These are phyloP conservation scores for Brachynemurus nebulosus DNA, from an alignment of 2,888 invertebrate genomes.

Conservation along the genomic window DNA sequence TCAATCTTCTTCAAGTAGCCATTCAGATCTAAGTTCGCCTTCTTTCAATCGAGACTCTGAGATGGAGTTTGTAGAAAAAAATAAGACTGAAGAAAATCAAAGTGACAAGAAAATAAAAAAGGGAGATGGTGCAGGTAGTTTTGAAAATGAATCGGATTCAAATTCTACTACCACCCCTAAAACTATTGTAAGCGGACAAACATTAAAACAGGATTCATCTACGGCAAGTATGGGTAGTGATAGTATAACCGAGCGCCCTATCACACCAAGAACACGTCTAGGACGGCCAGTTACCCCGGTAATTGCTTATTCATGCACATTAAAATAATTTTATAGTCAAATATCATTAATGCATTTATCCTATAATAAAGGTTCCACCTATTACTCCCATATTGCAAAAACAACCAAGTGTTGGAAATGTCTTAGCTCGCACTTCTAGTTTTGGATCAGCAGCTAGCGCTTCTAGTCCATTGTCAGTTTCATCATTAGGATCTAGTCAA, in stretches of 20 bases:
- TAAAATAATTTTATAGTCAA: background rate
- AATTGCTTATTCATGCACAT: conserved; percentile 17
- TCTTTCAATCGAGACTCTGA: conserved; percentile 56
- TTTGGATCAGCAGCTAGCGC: conserved; percentile 38
- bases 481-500: conserved; percentile 28
- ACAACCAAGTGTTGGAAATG: conserved; percentile 45
- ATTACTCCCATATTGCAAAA: conserved; percentile 40
- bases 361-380: conserved; percentile 33
- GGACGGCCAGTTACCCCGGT: conserved; percentile 36
- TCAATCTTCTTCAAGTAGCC: conserved; percentile 59
- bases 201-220: conserved; percentile 34
- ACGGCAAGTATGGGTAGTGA: conserved; percentile 38
- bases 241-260: conserved; percentile 36
- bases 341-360: background rate
- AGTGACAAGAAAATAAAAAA: conserved; percentile 23
- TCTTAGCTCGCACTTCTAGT: conserved; percentile 48
- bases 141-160: conserved; percentile 64
- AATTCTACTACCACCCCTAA: conserved; percentile 60
- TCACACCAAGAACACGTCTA: conserved; percentile 36
- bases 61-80: conserved; percentile 42
- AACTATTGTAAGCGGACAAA: conserved; percentile 47
- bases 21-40: conserved; percentile 54
- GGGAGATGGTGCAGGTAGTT: conserved; percentile 44
- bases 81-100: conserved; percentile 25
- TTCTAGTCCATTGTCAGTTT: conserved; percentile 24